Percentiles rank a stretch among this genome's conserved stretches.
phyloP scores from a whole-genome alignment of 2,888 invertebrate species.

The Ecdyonurus torrentis region DNA sequence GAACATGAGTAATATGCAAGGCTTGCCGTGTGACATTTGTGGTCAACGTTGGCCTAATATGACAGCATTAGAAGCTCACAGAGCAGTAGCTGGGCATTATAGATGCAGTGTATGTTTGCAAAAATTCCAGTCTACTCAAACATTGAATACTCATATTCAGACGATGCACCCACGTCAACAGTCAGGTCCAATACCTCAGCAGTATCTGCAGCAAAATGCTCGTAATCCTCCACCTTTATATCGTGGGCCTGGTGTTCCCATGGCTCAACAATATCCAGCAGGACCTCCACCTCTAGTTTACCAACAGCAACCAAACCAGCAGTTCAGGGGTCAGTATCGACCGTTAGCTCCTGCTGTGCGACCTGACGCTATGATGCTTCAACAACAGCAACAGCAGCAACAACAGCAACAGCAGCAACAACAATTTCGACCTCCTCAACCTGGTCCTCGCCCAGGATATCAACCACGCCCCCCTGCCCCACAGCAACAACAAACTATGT shows the following conservation, averaged over 20 bases:
- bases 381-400: slow-evolving; percentile 38
- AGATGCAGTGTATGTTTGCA: not conserved
- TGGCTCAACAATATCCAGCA: not conserved
- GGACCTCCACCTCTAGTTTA: not conserved
- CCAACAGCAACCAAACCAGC: slow-evolving; percentile 3
- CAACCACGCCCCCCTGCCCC: slow-evolving; percentile 26
- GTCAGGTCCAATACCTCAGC: not conserved
- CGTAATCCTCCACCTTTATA: not conserved
- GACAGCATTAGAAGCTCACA: not conserved
- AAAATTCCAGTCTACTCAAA: not conserved
- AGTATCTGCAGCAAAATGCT: slow-evolving; percentile 6
- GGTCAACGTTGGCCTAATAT: not conserved
- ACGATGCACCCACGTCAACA: slow-evolving; percentile 1
- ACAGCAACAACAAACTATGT: slow-evolving; percentile 19
- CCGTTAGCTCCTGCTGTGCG: not conserved
- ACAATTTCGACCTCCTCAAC: not conserved
- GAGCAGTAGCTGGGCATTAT: not conserved
- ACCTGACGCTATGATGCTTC: slow-evolving; percentile 24
- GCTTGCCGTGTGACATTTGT: not conserved
- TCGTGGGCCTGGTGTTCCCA: not conserved
- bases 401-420: slow-evolving; percentile 25
- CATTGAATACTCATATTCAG: not conserved
- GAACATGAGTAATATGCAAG: not conserved
- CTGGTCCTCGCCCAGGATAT: slow-evolving; percentile 14
- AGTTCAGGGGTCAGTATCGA: slow-evolving; percentile 3